phyloP scores from a whole-genome alignment of 2,888 invertebrate genomes.

The Aspidiotus rigidus region DNA sequence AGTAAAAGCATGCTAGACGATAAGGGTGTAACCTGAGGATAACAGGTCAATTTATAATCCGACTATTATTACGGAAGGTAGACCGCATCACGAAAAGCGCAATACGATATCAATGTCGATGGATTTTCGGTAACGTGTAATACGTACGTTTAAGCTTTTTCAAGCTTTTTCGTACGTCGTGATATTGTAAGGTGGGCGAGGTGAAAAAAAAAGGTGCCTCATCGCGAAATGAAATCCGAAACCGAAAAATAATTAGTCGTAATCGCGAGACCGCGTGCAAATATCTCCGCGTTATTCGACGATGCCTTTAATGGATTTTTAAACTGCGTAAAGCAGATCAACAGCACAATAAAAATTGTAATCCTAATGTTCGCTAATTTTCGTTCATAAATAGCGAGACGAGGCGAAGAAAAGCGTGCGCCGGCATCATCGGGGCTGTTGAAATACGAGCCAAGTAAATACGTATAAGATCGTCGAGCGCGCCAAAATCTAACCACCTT shows the following conservation, averaged over 20 bases:
- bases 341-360: conserved; percentile 13
- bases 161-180: no score
- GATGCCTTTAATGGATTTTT: conserved; percentile 5
- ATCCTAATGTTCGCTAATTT: conserved; percentile 26
- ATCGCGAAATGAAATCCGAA: not conserved
- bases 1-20: no score
- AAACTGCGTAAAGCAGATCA: conserved; percentile 1
- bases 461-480: conserved; percentile 11
- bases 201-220: no score
- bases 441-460: conserved; percentile 3
- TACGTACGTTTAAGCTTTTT: no score
- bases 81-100: no score
- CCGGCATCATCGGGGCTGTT: not conserved
- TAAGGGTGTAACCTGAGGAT: no score
- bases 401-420: conserved; percentile 17
- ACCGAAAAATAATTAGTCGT: not conserved
- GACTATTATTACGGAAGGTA: no score
- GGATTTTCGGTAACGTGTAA: no score
- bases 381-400: conserved; percentile 18
- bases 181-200: no score
- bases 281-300: not conserved
- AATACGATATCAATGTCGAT: no score
- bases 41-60: no score
- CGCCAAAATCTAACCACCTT: conserved; percentile 6
- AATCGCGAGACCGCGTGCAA: not conserved